Percentiles rank a stretch among this genome's conserved stretches.
Evolutionary conservation across 2,113 vertebrate genomes (phyloP).

Genomic region (Isurus oxyrinchus): DNA sequence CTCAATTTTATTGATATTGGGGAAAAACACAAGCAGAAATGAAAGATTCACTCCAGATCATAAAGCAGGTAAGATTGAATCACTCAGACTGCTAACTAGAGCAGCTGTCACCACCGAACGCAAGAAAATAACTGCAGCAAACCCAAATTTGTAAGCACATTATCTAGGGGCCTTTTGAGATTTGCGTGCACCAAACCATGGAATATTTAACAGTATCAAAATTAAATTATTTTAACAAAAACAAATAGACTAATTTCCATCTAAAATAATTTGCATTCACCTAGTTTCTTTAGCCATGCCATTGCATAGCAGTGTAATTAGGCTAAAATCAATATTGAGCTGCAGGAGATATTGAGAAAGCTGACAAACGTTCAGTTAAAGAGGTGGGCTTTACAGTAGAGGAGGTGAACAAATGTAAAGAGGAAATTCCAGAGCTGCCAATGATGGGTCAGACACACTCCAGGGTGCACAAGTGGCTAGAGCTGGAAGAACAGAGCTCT

Average conservation of each 20-base stretch:
- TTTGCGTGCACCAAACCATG: not conserved
- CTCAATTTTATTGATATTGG: not conserved
- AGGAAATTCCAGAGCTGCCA: not conserved
- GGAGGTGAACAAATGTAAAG: not conserved
- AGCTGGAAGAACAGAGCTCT: not conserved
- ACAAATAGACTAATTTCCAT: not conserved
- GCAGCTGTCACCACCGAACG: not conserved
- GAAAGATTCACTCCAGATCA: not conserved
- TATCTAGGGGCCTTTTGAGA: not conserved
- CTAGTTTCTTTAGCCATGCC: not conserved
- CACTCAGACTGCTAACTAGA: not conserved
- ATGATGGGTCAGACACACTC: not conserved
- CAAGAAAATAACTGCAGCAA: not conserved
- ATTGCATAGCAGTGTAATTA: not conserved
- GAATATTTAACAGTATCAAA: not conserved
- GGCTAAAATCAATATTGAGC: not conserved
- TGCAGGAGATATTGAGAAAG: not conserved
- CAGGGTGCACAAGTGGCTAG: not conserved
- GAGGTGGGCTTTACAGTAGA: not conserved
- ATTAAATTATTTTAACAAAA: not conserved
- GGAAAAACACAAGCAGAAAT: not conserved
- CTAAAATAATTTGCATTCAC: not conserved
- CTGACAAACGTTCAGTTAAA: not conserved
- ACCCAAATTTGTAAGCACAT: not conserved
- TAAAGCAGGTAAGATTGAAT: not conserved